Conservation (phyloP, 2,888 invertebrate species). For the Acleris literana region DNA sequence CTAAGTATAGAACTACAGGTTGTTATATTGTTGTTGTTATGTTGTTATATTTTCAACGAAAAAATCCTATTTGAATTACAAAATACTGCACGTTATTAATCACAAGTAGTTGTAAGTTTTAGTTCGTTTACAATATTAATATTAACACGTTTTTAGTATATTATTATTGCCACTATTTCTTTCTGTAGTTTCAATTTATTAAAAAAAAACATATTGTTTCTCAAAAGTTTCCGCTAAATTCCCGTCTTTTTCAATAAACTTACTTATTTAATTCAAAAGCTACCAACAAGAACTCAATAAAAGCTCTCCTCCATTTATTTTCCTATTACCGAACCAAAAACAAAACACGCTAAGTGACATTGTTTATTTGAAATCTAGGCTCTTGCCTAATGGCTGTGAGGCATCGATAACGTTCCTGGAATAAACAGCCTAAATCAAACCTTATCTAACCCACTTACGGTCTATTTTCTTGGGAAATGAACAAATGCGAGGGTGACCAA, state of each 20-base stretch:
- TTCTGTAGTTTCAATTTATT: too few relatives aligned
- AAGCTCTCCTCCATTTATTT: slow-evolving; percentile 1
- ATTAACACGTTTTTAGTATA: too few relatives aligned
- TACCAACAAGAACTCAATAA: background rate
- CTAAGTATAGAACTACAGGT: too few relatives aligned
- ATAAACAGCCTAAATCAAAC: background rate
- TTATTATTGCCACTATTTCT: too few relatives aligned
- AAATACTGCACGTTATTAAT: too few relatives aligned
- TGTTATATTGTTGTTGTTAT: too few relatives aligned
- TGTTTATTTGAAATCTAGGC: slow-evolving; percentile 23
- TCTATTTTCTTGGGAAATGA: background rate
- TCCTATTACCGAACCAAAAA: slow-evolving; percentile 10
- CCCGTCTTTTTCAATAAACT: background rate
- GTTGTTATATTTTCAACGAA: too few relatives aligned
- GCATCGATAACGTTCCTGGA: background rate
- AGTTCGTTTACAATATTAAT: too few relatives aligned
- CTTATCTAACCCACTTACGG: background rate
- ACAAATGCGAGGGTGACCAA: background rate
- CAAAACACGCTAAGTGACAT: slow-evolving; percentile 12
- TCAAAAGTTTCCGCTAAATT: background rate
- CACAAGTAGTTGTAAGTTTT: too few relatives aligned
- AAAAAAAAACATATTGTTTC: too few relatives aligned
- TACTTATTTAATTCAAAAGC: background rate
- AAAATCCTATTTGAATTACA: background rate
- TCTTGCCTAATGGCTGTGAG: slow-evolving; percentile 13